A percentile compares a stretch with the other conserved stretches of the same genome.
phyloP scores from a whole-genome alignment of 37 sponge, comb jelly and placozoan species.

The Cladorhizidae sp. region DNA sequence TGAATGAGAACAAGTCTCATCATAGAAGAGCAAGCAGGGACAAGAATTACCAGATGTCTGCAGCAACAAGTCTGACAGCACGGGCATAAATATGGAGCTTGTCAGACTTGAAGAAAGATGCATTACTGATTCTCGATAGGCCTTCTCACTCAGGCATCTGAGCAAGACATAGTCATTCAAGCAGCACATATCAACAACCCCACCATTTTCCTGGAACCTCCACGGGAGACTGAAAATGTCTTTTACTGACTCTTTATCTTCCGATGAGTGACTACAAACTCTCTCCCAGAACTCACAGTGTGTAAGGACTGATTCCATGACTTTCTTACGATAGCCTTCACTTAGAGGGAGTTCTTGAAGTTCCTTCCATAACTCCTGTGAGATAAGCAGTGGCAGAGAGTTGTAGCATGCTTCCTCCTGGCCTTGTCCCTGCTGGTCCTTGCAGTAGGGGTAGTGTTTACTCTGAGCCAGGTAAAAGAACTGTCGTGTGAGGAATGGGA shows the following conservation, averaged over 20 bases:
- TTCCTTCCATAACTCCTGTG: conserved; percentile 21
- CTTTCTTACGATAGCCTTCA: conserved; percentile 10
- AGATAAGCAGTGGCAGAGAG: background rate
- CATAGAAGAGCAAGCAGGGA: conserved; percentile 30
- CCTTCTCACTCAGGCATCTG: background rate
- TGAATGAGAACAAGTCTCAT: conserved; percentile 7
- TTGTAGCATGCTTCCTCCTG: too few relatives aligned
- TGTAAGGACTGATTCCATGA: background rate
- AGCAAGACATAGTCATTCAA: conserved; percentile 46
- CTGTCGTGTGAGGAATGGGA: conserved; percentile 22
- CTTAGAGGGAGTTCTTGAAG: conserved; percentile 28
- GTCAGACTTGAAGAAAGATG: background rate
- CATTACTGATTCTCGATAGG: background rate
- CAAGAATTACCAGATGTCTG: background rate
- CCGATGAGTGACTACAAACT: background rate
- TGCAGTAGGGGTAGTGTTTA: background rate
- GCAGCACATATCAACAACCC: background rate
- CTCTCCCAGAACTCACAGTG: conserved; percentile 34
- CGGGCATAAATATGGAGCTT: background rate
- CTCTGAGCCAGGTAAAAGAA: conserved; percentile 27
- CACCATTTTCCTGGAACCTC: background rate
- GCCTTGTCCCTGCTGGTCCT: background rate
- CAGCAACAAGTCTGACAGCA: conserved; percentile 10
- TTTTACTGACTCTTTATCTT: background rate
- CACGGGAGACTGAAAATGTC: conserved; percentile 16